Conservation (phyloP, 2,888 invertebrate species). For the Drosophila koepferae region DNA sequence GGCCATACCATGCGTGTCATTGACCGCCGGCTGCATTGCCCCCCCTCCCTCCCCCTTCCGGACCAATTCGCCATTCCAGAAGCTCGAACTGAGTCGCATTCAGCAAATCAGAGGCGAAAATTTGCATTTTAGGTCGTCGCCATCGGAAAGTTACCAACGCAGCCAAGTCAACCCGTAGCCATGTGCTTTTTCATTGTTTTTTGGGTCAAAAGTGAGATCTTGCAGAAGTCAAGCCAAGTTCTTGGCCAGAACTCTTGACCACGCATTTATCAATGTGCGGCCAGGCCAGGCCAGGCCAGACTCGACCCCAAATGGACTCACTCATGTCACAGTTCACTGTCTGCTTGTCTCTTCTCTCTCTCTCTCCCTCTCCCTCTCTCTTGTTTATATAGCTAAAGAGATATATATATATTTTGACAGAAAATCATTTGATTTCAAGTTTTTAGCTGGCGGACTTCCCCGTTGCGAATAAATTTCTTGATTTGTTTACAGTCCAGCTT, state of each 20-base stretch:
- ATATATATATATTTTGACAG: background rate
- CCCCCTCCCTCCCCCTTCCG: background rate
- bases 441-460: slow-evolving; percentile 19
- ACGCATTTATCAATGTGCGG: slow-evolving; percentile 46
- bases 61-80: background rate
- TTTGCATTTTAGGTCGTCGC: slow-evolving; percentile 74
- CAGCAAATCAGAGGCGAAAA: slow-evolving; percentile 38
- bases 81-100: slow-evolving; percentile 26
- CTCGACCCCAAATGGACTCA: slow-evolving; percentile 28
- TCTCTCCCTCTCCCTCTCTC: background rate
- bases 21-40: slow-evolving; percentile 35
- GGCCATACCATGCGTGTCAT: slow-evolving; percentile 9
- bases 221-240: slow-evolving; percentile 33
- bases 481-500: slow-evolving; percentile 6
- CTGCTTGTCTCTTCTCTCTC: background rate
- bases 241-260: slow-evolving; percentile 18
- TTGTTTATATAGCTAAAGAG: no score
- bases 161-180: background rate
- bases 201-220: slow-evolving; percentile 75
- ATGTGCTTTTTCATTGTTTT: slow-evolving; percentile 34
- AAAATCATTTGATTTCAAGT: slow-evolving; percentile 16
- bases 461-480: slow-evolving; percentile 6
- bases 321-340: slow-evolving; percentile 39
- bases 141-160: slow-evolving; percentile 49
- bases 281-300: background rate